These are phyloP conservation scores for Epirrita christyi DNA, from an alignment of 2,888 invertebrate species.

Conservation along the genomic window DNA sequence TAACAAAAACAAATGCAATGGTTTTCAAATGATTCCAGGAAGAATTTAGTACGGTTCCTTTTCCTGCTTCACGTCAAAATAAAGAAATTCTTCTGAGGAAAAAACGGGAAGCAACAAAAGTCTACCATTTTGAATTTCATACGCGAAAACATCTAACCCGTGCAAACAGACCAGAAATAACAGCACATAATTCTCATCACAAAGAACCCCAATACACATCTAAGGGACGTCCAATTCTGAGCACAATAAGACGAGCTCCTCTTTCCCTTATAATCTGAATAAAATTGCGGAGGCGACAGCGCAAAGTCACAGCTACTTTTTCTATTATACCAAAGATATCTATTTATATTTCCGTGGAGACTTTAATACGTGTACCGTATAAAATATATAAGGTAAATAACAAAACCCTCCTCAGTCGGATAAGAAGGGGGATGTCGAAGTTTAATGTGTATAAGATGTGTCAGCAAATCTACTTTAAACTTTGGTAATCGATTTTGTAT, in stretches of 20 bases:
- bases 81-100: no score
- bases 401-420: not conserved
- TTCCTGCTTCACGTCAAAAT: no score
- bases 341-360: slow-evolving; percentile 47
- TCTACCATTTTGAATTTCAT: not conserved
- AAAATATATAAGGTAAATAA: slow-evolving; percentile 21
- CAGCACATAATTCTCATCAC: slow-evolving; percentile 28
- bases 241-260: slow-evolving; percentile 37
- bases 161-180: slow-evolving; percentile 29
- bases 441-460: slow-evolving; percentile 2
- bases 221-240: slow-evolving; percentile 32
- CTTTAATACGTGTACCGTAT: slow-evolving; percentile 44
- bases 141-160: slow-evolving; percentile 10
- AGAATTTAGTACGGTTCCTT: no score
- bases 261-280: slow-evolving; percentile 38
- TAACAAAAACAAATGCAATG: no score
- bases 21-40: no score
- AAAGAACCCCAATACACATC: slow-evolving; percentile 37
- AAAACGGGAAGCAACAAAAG: no score
- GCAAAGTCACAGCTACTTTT: slow-evolving; percentile 29
- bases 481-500: slow-evolving; percentile 3
- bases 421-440: not conserved
- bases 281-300: slow-evolving; percentile 37
- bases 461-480: slow-evolving; percentile 2
- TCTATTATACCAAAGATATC: slow-evolving; percentile 48